These are phyloP conservation scores for Ceratosolen fusciceps DNA, from an alignment of 1,140 invertebrate genomes.

Conservation along the genomic window DNA sequence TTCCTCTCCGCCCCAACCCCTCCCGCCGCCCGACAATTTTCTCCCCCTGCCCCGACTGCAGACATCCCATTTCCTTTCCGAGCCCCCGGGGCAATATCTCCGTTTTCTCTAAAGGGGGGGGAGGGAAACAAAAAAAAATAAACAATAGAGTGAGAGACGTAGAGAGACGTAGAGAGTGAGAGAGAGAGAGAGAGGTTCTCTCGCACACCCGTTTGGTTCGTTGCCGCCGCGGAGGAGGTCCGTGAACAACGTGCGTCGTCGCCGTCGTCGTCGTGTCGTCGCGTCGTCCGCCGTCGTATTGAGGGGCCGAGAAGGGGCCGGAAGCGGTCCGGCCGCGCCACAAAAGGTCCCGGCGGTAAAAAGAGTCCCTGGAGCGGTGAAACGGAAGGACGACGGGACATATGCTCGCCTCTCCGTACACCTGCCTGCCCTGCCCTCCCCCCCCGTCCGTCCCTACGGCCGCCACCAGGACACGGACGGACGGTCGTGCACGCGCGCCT, in stretches of 20 bases:
- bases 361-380: neutral
- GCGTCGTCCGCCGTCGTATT: too few relatives aligned
- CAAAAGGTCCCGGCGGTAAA: slow-evolving; percentile 1
- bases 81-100: neutral
- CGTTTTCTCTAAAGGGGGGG: neutral
- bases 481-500: neutral
- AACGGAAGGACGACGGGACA: slow-evolving; percentile 13
- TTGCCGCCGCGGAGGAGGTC: too few relatives aligned
- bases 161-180: neutral
- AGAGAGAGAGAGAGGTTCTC: neutral
- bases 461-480: neutral
- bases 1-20: neutral
- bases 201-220: neutral
- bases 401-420: slow-evolving; percentile 24
- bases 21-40: neutral
- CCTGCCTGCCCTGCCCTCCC: slow-evolving; percentile 20
- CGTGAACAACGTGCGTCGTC: too few relatives aligned
- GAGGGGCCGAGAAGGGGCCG: neutral
- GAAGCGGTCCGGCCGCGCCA: neutral
- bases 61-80: neutral
- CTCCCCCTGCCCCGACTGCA: neutral
- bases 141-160: too few relatives aligned
- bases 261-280: neutral
- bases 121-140: neutral
- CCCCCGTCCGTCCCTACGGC: neutral